phyloP scores from a whole-genome alignment of 2,888 invertebrate species.

The Troilus luridus region DNA sequence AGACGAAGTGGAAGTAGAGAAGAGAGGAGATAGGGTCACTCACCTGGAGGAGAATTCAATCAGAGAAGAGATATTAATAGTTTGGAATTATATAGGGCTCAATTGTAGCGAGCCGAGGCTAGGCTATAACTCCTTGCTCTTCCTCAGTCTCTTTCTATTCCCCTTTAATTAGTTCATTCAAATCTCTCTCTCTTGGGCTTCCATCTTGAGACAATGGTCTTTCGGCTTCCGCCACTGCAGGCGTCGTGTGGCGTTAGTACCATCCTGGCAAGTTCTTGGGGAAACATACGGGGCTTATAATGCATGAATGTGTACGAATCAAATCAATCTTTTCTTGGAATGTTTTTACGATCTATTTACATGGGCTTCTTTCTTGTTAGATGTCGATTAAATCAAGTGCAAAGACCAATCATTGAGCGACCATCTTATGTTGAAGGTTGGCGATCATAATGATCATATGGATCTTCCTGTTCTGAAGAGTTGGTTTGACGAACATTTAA shows the following conservation, averaged over 20 bases:
- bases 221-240: background rate
- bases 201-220: background rate
- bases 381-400: too few species aligned
- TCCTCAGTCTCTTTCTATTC: slow-evolving; percentile 46
- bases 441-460: too few species aligned
- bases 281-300: too few species aligned
- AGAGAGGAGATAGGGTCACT: slow-evolving; percentile 35
- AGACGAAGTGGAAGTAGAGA: background rate
- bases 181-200: background rate
- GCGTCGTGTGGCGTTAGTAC: background rate
- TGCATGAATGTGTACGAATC: too few species aligned
- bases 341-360: too few species aligned
- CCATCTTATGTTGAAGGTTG: too few species aligned
- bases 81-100: slow-evolving; percentile 57
- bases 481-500: too few species aligned
- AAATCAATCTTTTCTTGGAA: too few species aligned
- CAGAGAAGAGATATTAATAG: slow-evolving; percentile 56
- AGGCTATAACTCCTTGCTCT: background rate
- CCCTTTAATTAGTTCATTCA: slow-evolving; percentile 56
- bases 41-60: slow-evolving; percentile 54
- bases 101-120: slow-evolving; percentile 37
- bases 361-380: too few species aligned
- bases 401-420: too few species aligned
- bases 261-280: background rate
- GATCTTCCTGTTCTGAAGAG: too few species aligned